A percentile compares a stretch with the other conserved stretches of the same genome.
phyloP scores from a whole-genome alignment of 2,888 invertebrate genomes.

The Campaea margaritaria region DNA sequence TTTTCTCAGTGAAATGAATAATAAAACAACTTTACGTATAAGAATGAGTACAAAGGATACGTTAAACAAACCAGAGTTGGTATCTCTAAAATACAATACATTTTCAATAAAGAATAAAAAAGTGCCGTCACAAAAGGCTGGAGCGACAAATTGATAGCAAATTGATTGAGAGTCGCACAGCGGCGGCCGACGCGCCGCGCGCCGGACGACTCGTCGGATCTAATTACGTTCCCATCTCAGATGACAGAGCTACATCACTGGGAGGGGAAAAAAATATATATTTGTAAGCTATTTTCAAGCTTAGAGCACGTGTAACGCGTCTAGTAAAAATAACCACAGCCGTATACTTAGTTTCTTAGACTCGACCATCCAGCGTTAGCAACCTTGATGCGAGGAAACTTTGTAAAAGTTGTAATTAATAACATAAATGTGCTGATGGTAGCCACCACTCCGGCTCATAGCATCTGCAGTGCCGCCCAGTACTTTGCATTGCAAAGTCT shows the following conservation, averaged over 20 bases:
- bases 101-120: conserved; percentile 26
- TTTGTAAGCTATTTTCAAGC: neutral
- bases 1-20: too few species aligned
- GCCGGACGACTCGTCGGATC: conserved; percentile 42
- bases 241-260: conserved; percentile 22
- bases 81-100: neutral
- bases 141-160: conserved; percentile 57
- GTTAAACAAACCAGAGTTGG: neutral
- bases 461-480: too few species aligned
- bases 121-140: conserved; percentile 37
- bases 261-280: conserved; percentile 15
- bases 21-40: too few species aligned
- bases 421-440: too few species aligned
- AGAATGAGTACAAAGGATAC: neutral
- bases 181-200: conserved; percentile 36
- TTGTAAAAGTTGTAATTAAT: too few species aligned
- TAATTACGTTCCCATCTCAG: conserved; percentile 59
- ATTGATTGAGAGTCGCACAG: conserved; percentile 56
- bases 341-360: too few species aligned
- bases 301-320: too few species aligned
- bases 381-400: too few species aligned
- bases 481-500: too few species aligned
- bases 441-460: too few species aligned
- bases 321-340: too few species aligned
- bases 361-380: too few species aligned